Evolutionary conservation across 2,888 invertebrate genomes (phyloP).

Genomic region (Saturnia japonica): DNA sequence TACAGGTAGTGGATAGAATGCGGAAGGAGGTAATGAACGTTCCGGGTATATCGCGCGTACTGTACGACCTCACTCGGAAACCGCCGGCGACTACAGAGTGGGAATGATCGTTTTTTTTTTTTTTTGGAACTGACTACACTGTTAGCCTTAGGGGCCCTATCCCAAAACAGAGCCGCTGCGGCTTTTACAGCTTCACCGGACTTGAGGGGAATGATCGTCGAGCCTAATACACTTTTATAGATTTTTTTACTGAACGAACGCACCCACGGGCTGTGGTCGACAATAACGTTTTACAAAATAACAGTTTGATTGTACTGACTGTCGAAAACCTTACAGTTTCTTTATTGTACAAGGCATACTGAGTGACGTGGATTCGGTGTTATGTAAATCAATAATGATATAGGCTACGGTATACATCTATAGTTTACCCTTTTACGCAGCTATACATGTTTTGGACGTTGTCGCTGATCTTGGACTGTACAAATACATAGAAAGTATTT

Average conservation of each 20-base stretch:
- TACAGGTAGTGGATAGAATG: constrained; percentile 95
- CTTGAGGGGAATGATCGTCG: constrained; percentile 95
- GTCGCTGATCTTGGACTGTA: too few relatives aligned
- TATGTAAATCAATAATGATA: not conserved
- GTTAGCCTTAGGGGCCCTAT: too few relatives aligned
- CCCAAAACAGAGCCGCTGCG: too few relatives aligned
- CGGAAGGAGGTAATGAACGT: constrained; percentile 91
- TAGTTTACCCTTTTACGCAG: not conserved
- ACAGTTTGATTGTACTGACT: not conserved
- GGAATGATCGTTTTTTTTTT: too few relatives aligned
- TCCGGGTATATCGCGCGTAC: constrained; percentile 96
- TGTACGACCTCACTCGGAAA: constrained; percentile 98
- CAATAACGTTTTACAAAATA: not conserved
- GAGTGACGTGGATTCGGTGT: not conserved
- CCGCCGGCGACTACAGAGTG: constrained; percentile 99
- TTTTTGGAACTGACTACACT: too few relatives aligned
- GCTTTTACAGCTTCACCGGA: too few relatives aligned
- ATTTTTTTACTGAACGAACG: constrained; percentile 69
- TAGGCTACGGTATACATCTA: not conserved
- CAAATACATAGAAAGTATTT: not conserved
- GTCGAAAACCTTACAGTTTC: not conserved
- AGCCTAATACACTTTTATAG: constrained; percentile 51
- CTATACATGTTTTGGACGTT: not conserved
- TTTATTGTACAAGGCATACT: not conserved
- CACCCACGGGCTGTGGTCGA: constrained; percentile 69